phyloP scores from a whole-genome alignment of 1,140 invertebrate genomes.

The Meloidogyne exigua region DNA sequence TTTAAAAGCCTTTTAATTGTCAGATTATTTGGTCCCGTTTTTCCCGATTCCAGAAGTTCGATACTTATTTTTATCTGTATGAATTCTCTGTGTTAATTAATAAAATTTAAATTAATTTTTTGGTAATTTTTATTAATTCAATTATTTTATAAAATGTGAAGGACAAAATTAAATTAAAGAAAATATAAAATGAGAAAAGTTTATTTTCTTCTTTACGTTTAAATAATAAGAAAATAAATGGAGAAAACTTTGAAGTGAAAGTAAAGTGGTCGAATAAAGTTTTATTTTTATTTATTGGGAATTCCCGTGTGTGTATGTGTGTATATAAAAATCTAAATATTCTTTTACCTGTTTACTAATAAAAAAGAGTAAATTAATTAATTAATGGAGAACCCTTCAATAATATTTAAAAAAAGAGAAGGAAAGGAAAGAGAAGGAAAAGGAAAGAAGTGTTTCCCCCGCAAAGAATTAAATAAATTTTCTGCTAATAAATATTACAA shows the following conservation, averaged over 20 bases:
- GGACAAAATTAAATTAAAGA: neutral
- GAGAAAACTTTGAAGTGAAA: neutral
- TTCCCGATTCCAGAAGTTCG: too few relatives aligned
- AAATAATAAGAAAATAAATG: neutral
- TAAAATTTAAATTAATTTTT: too few relatives aligned
- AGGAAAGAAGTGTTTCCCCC: neutral
- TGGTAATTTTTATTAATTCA: too few relatives aligned
- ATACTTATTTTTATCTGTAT: too few relatives aligned
- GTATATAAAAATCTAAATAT: neutral
- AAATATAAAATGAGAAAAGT: neutral
- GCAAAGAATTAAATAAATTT: neutral
- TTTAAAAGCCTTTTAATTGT: too few relatives aligned
- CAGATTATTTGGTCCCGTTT: too few relatives aligned
- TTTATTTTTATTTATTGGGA: neutral
- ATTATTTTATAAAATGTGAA: too few relatives aligned
- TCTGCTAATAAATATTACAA: neutral
- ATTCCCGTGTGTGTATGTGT: too few relatives aligned
- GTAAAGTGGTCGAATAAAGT: neutral
- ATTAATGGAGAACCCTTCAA: neutral
- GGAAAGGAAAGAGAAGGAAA: neutral
- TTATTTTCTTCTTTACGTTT: neutral
- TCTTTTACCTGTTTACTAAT: neutral
- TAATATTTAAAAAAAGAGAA: neutral
- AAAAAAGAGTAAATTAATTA: neutral
- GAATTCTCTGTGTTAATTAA: too few relatives aligned